Conservation (phyloP, 2,113 vertebrate species). For the sheep (Ovis aries) region DNA sequence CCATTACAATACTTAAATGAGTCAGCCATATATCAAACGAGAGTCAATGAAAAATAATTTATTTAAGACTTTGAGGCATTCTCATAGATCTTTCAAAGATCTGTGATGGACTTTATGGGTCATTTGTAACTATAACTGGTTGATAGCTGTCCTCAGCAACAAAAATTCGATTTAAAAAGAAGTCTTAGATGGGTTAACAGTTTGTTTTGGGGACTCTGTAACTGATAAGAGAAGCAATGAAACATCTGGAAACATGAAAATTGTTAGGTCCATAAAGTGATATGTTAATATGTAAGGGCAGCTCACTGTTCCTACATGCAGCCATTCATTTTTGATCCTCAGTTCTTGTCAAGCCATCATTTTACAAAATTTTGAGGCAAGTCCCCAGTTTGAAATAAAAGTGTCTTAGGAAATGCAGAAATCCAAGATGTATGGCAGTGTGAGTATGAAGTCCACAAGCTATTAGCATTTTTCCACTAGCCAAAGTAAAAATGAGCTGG, state of each 20-base stretch:
- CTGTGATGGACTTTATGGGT: conserved; percentile 14
- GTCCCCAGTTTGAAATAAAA: neutral
- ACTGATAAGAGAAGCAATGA: conserved; percentile 9
- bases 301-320: neutral
- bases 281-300: neutral
- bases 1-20: conserved; percentile 37
- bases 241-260: neutral
- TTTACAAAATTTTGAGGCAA: neutral
- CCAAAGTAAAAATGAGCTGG: neutral
- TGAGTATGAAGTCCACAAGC: neutral
- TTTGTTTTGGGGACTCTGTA: conserved; percentile 49
- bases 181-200: neutral
- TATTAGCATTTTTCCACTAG: neutral
- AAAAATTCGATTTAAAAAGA: conserved; percentile 36
- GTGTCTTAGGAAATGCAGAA: neutral
- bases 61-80: conserved; percentile 7
- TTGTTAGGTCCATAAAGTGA: neutral
- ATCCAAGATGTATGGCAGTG: neutral
- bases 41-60: conserved; percentile 49
- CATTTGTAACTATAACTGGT: conserved; percentile 43
- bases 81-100: conserved; percentile 46
- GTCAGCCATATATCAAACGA: conserved; percentile 35
- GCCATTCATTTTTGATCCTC: neutral
- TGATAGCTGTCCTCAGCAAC: neutral
- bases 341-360: neutral